These are phyloP conservation scores for Trachymyrmex septentrionalis DNA, from an alignment of 1,140 invertebrate genomes.

Conservation along the genomic window DNA sequence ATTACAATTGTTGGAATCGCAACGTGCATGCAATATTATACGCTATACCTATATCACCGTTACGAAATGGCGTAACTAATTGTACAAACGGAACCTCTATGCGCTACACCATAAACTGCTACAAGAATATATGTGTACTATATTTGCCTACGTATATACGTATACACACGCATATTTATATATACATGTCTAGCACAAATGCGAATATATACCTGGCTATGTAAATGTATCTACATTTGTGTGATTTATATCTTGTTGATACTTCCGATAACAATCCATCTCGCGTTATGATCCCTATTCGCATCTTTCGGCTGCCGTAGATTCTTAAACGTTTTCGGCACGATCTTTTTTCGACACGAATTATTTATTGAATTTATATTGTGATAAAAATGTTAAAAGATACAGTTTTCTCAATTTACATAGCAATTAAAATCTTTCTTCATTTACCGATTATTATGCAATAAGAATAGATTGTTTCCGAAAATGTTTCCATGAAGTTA, in stretches of 20 bases:
- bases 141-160: constrained; percentile 55
- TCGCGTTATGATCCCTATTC: background rate
- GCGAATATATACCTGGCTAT: constrained; percentile 30
- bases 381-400: background rate
- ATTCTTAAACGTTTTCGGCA: background rate
- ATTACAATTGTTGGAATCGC: constrained; percentile 45
- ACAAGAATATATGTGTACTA: constrained; percentile 79
- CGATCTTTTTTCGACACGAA: background rate
- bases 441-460: background rate
- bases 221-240: constrained; percentile 55
- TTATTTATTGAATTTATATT: background rate
- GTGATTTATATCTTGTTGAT: constrained; percentile 32
- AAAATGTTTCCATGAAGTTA: constrained; percentile 16
- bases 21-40: constrained; percentile 47
- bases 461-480: constrained; percentile 35
- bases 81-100: constrained; percentile 57
- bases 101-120: constrained; percentile 75
- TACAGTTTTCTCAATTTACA: background rate
- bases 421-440: background rate
- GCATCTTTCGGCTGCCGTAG: background rate
- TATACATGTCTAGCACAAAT: constrained; percentile 35
- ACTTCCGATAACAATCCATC: constrained; percentile 22
- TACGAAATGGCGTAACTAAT: constrained; percentile 57
- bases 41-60: constrained; percentile 44
- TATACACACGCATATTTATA: constrained; percentile 31